Percentiles rank a stretch among this genome's conserved stretches.
Evolutionary conservation across 1,140 invertebrate species (phyloP).

Genomic region (Achatina immaculata): DNA sequence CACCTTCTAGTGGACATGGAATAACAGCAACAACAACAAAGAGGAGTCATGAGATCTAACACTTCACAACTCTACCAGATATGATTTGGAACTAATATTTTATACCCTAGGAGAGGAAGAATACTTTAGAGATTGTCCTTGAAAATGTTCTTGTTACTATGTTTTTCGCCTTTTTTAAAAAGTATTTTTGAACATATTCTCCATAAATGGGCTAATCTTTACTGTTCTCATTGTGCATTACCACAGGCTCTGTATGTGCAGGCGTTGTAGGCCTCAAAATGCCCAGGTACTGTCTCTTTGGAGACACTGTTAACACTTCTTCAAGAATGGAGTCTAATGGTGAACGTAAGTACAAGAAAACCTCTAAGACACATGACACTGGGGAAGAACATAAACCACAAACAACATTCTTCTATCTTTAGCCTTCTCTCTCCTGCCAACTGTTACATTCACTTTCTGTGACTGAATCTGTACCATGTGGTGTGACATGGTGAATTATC

Average conservation of each 20-base stretch:
- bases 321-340: slow-evolving; percentile 41
- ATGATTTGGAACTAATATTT: no score
- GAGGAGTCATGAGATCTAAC: no score
- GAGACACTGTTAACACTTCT: slow-evolving; percentile 36
- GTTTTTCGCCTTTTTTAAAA: no score
- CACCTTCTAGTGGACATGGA: no score
- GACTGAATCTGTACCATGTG: neutral
- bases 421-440: neutral
- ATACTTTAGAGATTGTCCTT: no score
- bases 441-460: neutral
- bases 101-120: no score
- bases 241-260: slow-evolving; percentile 34
- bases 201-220: no score
- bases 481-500: neutral
- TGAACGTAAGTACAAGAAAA: slow-evolving; percentile 32
- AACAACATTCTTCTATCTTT: neutral
- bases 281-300: slow-evolving; percentile 38
- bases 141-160: no score
- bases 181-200: no score
- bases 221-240: neutral
- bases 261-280: slow-evolving; percentile 38
- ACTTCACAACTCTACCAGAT: no score
- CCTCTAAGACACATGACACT: neutral
- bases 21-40: no score
- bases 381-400: neutral